A percentile compares a stretch with the other conserved stretches of the same genome.
phyloP scores from a whole-genome alignment of 2,113 vertebrate species.

The Rissa tridactyla region DNA sequence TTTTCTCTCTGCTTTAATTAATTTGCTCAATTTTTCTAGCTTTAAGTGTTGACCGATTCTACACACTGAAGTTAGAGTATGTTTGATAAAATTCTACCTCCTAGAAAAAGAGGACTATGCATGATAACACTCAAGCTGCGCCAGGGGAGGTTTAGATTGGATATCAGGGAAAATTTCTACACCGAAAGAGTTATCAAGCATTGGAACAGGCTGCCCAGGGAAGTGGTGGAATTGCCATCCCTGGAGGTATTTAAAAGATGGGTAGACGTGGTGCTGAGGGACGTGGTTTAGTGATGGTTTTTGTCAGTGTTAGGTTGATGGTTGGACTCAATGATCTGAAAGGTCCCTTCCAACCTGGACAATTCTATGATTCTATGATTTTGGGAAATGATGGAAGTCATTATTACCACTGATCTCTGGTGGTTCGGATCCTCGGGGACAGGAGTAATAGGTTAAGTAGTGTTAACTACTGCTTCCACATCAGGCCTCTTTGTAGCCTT shows the following conservation, averaged over 20 bases:
- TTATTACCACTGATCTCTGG: neutral
- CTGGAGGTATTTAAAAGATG: too few species aligned
- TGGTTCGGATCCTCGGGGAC: neutral
- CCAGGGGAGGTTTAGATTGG: too few species aligned
- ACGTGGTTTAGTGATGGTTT: too few species aligned
- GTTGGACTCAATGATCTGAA: too few species aligned
- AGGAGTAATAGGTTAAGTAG: neutral
- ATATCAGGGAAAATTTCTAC: too few species aligned
- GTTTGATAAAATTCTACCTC: neutral
- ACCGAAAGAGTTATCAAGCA: too few species aligned
- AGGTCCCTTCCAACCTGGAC: too few species aligned
- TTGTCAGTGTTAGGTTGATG: too few species aligned
- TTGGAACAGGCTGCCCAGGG: too few species aligned
- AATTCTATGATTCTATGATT: neutral
- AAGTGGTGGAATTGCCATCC: too few species aligned
- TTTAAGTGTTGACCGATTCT: neutral
- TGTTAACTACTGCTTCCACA: neutral
- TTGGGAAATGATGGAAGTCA: rapidly evolving
- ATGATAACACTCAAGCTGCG: neutral
- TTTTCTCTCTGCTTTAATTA: neutral
- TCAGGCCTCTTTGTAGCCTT: neutral
- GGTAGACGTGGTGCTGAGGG: too few species aligned
- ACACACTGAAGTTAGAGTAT: neutral
- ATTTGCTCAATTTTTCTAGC: neutral
- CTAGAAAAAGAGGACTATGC: neutral